phyloP scores from a whole-genome alignment of 2,888 invertebrate species.

The Cynaeus angustus region DNA sequence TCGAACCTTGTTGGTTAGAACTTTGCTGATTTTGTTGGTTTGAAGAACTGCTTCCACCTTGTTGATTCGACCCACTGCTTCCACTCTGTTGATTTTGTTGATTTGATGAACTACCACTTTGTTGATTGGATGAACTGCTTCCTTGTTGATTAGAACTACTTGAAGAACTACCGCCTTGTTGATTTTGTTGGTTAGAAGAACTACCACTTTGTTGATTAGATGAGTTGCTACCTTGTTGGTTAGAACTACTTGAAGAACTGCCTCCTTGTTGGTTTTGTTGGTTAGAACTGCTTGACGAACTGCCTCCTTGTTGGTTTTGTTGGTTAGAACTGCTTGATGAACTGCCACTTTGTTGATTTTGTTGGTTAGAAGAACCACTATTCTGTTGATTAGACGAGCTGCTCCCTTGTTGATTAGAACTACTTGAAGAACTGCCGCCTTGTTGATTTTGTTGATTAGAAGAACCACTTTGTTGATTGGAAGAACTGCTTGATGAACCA shows the following conservation, averaged over 20 bases:
- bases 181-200: conserved; percentile 47
- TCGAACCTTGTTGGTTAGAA: conserved; percentile 44
- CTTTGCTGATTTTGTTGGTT: conserved; percentile 33
- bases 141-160: conserved; percentile 44
- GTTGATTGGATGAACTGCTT: conserved; percentile 51
- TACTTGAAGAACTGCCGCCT: conserved; percentile 24
- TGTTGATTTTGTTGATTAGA: conserved; percentile 45
- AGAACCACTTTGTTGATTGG: conserved; percentile 42
- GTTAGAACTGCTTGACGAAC: conserved; percentile 27
- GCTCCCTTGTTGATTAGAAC: conserved; percentile 37
- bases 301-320: conserved; percentile 41
- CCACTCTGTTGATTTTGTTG: conserved; percentile 54
- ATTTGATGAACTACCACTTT: conserved; percentile 42
- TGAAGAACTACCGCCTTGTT: conserved; percentile 46
- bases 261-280: conserved; percentile 27
- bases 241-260: conserved; percentile 35
- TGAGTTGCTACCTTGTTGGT: conserved; percentile 23
- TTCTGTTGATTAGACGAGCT: conserved; percentile 31
- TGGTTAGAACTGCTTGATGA: conserved; percentile 29
- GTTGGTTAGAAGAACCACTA: conserved; percentile 36
- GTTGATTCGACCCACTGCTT: conserved; percentile 49
- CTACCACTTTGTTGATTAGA: conserved; percentile 29
- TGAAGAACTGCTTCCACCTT: conserved; percentile 64
- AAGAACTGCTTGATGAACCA: conserved; percentile 22
- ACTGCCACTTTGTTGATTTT: conserved; percentile 36